Evolutionary conservation across 2,113 vertebrate species (phyloP), one percentile per base, ranked within the genome.

Genomic region (Boulengeromyrus knoepffleri): DNA sequence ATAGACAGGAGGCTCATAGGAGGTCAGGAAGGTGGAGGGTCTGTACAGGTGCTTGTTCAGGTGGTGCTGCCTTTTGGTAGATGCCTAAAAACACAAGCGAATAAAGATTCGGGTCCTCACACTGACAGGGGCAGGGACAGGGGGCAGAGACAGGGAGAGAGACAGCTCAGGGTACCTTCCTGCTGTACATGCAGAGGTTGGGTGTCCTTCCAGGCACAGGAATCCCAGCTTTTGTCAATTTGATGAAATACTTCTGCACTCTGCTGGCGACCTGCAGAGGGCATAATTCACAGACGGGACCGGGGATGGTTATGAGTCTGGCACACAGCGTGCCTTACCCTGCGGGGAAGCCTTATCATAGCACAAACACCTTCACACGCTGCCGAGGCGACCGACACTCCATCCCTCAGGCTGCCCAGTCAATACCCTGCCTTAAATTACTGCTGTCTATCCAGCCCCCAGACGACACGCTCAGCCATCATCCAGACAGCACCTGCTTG

Each of bases 231-330:
- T 99, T 99, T 90, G 99, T 99, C 94, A 99, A 95, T 95, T 99
- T 99, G 96, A 99, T 99, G 95, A 99, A 99, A 94, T 99, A 99
- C 94, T 99, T 99, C 92, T 99, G 99, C 89, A 99, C 98, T 91
- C 99, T 95, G 93, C 99, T 99, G 93, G 99, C 99, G 92, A 99
- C 99, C 99, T 99, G 93, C 39, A 87, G 92, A 89, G 93, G 50
- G n/a, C 46, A 31, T 7, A 15, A 39, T 77, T 77, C 1, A 17
- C 27, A 24, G 15, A 39, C 13, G 13, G 31, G 31, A 27, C 24
- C 58, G 2, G 58, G 62, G 62, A 66, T 66, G 24, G 70, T 39
- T 77, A 77, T 77, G 36, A 17, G 1, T 5, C 15, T 39, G 36
- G 70, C 70, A 39, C 70, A 39, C 31, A 36, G n/a, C 13, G 4